These are phyloP conservation scores for Aphidoletes aphidimyza DNA, from an alignment of 2,888 invertebrate genomes.

Conservation along the genomic window DNA sequence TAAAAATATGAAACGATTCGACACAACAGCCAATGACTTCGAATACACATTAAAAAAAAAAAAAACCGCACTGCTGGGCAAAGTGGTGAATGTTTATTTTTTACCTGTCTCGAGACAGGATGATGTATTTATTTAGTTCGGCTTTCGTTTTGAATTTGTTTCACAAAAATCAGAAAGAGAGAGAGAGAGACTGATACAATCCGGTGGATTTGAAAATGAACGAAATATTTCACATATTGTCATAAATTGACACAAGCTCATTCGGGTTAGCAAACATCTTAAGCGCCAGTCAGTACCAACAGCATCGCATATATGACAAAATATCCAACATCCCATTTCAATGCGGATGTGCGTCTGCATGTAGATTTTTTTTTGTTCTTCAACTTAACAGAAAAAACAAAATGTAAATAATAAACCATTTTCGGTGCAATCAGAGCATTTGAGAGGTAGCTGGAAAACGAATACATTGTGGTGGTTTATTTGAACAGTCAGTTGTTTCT, in stretches of 20 bases:
- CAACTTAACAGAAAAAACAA: too few relatives aligned
- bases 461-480: background rate
- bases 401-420: too few relatives aligned
- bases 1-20: slow-evolving; percentile 18
- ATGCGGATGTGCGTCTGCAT: slow-evolving; percentile 6
- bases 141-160: background rate
- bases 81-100: background rate
- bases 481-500: background rate
- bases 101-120: slow-evolving; percentile 42
- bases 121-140: slow-evolving; percentile 25
- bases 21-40: background rate
- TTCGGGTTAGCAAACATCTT: background rate
- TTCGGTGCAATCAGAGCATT: too few relatives aligned
- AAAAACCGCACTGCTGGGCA: too few relatives aligned
- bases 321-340: background rate
- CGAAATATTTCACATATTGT: background rate
- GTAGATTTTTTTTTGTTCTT: too few relatives aligned
- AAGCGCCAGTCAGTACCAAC: slow-evolving; percentile 6
- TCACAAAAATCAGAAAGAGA: background rate
- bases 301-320: too few relatives aligned
- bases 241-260: background rate
- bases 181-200: background rate
- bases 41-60: background rate
- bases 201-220: background rate
- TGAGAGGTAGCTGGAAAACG: too few relatives aligned